Conservation (phyloP, 2,888 invertebrate species). For the Drosophila kuntzei region DNA sequence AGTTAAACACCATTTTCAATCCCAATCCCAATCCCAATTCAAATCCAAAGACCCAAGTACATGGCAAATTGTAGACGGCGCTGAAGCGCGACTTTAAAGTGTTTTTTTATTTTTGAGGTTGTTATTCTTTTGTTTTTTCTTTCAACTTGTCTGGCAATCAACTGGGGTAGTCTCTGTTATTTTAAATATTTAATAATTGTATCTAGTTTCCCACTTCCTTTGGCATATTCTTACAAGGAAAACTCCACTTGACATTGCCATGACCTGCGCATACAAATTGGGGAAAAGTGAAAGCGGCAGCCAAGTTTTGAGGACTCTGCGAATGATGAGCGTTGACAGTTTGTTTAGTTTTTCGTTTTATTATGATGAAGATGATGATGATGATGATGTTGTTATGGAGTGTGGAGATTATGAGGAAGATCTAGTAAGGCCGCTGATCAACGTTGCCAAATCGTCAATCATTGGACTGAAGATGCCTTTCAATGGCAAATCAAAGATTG, state of each 20-base stretch:
- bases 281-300: constrained; percentile 73
- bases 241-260: constrained; percentile 75
- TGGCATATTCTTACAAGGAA: constrained; percentile 65
- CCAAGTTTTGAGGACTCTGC: constrained; percentile 16
- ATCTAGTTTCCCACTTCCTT: constrained; percentile 73
- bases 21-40: not conserved
- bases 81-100: constrained; percentile 74
- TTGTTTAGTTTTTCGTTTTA: constrained; percentile 4
- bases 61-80: constrained; percentile 40
- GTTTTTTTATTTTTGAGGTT: constrained; percentile 27
- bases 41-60: constrained; percentile 2
- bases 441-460: constrained; percentile 55
- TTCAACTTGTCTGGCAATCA: constrained; percentile 40
- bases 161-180: constrained; percentile 54
- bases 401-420: constrained; percentile 22
- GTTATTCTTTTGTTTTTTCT: constrained; percentile 9
- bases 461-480: constrained; percentile 42
- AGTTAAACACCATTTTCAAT: not conserved
- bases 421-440: constrained; percentile 34
- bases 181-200: constrained; percentile 81
- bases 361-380: not conserved
- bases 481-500: constrained; percentile 59
- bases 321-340: constrained; percentile 66
- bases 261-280: constrained; percentile 38
- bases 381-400: not conserved